Evolutionary conservation across 1,140 invertebrate genomes (phyloP).

Genomic region (Maniola jurtina): DNA sequence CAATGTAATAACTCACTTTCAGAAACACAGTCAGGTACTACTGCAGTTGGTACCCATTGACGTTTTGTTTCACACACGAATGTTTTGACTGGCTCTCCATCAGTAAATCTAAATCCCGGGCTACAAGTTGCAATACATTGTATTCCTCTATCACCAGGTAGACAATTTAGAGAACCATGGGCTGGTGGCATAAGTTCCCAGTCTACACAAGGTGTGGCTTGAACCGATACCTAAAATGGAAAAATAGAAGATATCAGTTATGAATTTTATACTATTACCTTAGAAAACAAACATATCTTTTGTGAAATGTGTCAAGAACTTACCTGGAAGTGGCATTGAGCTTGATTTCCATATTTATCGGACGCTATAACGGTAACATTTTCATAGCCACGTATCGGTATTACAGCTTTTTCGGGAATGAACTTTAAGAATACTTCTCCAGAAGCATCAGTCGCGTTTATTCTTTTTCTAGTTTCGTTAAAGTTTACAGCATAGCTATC

Average conservation of each 20-base stretch:
- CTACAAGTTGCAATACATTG: slow-evolving; percentile 96
- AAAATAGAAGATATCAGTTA: slow-evolving; percentile 2
- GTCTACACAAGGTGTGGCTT: slow-evolving; percentile 95
- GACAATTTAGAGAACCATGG: slow-evolving; percentile 93
- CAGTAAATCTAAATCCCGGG: slow-evolving; percentile 94
- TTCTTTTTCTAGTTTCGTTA: slow-evolving; percentile 91
- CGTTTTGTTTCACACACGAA: slow-evolving; percentile 90
- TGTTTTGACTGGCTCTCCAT: slow-evolving; percentile 91
- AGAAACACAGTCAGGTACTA: slow-evolving; percentile 96
- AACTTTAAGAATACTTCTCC: slow-evolving; percentile 92
- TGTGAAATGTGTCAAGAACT: slow-evolving; percentile 15
- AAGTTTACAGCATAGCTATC: slow-evolving; percentile 95
- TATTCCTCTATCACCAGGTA: slow-evolving; percentile 88
- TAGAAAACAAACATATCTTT: neutral
- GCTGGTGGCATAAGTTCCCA: slow-evolving; percentile 94
- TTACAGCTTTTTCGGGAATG: slow-evolving; percentile 90
- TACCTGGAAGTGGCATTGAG: slow-evolving; percentile 96
- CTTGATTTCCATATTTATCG: slow-evolving; percentile 94
- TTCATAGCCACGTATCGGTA: slow-evolving; percentile 94
- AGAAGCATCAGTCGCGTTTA: slow-evolving; percentile 94
- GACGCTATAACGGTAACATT: slow-evolving; percentile 95
- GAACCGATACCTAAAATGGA: slow-evolving; percentile 84
- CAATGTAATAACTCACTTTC: slow-evolving; percentile 81
- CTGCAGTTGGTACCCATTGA: slow-evolving; percentile 89
- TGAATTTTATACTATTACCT: neutral